phyloP scores from a whole-genome alignment of 2,113 vertebrate genomes.

The Passer domesticus region DNA sequence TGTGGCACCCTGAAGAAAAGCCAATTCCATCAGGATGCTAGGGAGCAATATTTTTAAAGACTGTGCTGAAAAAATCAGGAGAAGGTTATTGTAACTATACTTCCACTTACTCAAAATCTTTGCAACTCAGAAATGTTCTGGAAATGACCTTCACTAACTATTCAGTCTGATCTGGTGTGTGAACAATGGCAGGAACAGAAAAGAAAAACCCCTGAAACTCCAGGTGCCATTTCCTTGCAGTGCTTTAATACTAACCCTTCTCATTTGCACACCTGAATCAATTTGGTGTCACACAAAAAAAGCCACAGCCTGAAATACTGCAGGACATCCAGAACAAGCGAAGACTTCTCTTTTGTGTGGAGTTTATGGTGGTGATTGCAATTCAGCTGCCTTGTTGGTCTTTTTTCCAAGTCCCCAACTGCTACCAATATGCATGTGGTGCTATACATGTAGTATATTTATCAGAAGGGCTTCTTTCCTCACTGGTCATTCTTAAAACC shows the following conservation, averaged over 20 bases:
- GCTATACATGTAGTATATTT: background rate
- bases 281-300: background rate
- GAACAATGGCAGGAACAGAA: background rate
- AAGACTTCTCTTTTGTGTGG: background rate
- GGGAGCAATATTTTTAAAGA: background rate
- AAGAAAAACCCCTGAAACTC: background rate
- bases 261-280: background rate
- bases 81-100: background rate
- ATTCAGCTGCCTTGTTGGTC: background rate
- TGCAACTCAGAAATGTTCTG: background rate
- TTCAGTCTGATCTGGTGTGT: background rate
- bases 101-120: background rate
- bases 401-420: background rate
- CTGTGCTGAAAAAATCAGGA: background rate
- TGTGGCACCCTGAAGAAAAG: slow-evolving; percentile 3
- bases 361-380: background rate
- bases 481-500: background rate
- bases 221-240: background rate
- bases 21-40: background rate
- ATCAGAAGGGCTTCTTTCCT: background rate
- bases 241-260: background rate
- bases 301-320: background rate
- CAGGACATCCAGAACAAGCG: background rate
- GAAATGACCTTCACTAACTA: background rate
- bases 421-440: background rate